phyloP scores from a whole-genome alignment of 2,113 vertebrate genomes.

The Petaurus breviceps region DNA sequence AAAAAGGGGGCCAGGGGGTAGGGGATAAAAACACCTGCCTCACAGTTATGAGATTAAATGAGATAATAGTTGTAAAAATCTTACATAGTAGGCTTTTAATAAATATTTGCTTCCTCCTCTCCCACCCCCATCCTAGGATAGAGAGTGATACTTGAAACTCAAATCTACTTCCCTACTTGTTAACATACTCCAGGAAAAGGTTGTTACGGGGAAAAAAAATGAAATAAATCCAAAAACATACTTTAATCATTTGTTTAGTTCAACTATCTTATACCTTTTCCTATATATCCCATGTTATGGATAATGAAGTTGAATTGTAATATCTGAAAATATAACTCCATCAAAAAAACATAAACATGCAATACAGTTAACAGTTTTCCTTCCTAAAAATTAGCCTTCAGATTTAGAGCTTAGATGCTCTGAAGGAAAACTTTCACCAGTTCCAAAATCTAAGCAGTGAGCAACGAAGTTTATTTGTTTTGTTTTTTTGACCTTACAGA shows the following conservation, averaged over 20 bases:
- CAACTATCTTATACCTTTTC: conserved; percentile 26
- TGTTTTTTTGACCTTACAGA: neutral
- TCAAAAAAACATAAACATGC: neutral
- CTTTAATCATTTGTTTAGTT: conserved; percentile 18
- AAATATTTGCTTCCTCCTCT: conserved; percentile 13
- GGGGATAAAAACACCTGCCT: too few relatives aligned
- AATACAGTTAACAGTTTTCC: neutral
- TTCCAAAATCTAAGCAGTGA: conserved; percentile 20
- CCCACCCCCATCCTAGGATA: conserved; percentile 16
- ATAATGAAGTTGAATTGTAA: conserved; percentile 33
- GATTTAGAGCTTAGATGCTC: conserved; percentile 8
- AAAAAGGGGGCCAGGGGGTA: too few relatives aligned
- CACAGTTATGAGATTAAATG: too few relatives aligned
- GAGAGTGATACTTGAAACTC: conserved; percentile 36
- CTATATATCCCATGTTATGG: conserved; percentile 10
- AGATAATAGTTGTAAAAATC: too few relatives aligned
- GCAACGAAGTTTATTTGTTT: neutral
- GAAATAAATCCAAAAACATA: neutral
- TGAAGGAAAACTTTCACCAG: conserved; percentile 11
- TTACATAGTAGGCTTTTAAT: neutral
- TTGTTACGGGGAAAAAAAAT: conserved; percentile 14
- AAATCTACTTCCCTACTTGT: conserved; percentile 33
- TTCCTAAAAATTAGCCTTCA: conserved; percentile 15
- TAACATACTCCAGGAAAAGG: conserved; percentile 5
- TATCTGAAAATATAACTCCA: conserved; percentile 13